Percentiles rank a stretch among this genome's conserved stretches.
Evolutionary conservation across 2,888 invertebrate genomes (phyloP).

Genomic region (Drosophila antonietae): DNA sequence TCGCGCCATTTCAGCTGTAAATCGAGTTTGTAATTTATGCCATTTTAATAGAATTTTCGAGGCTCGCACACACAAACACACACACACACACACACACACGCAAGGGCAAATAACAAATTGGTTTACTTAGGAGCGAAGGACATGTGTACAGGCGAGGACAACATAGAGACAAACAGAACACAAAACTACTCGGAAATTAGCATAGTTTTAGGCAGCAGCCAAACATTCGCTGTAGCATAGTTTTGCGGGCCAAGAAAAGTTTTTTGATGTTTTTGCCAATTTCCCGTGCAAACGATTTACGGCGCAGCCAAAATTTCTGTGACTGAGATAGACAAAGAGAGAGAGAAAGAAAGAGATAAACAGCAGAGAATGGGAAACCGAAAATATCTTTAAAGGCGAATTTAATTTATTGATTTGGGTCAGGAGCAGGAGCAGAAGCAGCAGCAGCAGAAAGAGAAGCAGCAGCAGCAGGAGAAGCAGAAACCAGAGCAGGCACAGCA

Average conservation of each 20-base stretch:
- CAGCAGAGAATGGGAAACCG: constrained; percentile 2
- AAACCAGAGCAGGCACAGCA: not conserved
- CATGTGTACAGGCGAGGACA: constrained; percentile 19
- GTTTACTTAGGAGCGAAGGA: constrained; percentile 42
- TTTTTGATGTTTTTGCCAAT: constrained; percentile 76
- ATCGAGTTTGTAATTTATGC: constrained; percentile 62
- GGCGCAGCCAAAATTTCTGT: constrained; percentile 19
- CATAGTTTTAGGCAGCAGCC: constrained; percentile 62
- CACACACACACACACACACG: not conserved
- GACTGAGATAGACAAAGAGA: not conserved
- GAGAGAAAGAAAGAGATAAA: not conserved
- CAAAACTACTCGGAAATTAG: constrained; percentile 64
- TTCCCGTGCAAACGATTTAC: constrained; percentile 61
- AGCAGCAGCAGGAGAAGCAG: constrained; percentile 1
- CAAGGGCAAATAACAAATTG: constrained; percentile 44
- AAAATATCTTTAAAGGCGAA: constrained; percentile 49
- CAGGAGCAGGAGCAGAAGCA: constrained; percentile 16
- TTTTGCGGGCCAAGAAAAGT: constrained; percentile 46
- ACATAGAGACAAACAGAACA: constrained; percentile 1
- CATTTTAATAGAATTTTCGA: constrained; percentile 60
- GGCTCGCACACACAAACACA: constrained; percentile 15
- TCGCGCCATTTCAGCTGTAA: constrained; percentile 19
- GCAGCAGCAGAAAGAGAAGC: constrained; percentile 12
- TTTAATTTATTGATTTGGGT: constrained; percentile 71
- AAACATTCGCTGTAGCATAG: constrained; percentile 39